Base-by-base conservation (phyloP, 2,797 vertebrate genomes). In the Gorsachius magnificus region DNA sequence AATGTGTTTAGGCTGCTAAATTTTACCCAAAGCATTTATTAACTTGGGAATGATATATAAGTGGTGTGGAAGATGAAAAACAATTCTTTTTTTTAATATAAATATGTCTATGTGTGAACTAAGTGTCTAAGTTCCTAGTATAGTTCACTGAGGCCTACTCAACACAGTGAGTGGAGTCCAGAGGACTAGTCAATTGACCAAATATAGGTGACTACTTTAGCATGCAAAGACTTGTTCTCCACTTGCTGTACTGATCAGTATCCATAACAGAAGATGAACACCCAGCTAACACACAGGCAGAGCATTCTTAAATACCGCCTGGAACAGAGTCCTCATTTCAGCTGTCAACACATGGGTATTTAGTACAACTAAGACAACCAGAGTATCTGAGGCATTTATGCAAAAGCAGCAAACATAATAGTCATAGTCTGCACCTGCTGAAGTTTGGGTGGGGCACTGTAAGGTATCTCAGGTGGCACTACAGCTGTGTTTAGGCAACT, bases 371-470 rank as follows among this genome's bases (percentile, higher is more conserved):
- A 70, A 76, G 61, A 54, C 26, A 84, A 31, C 1, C n/a, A 31
- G 28, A 58, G n/a, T 22, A 29, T 24, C 43, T 51, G 38, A 60
- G 69, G 10, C 24, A 68, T 26, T 71, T 26, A 8, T 20, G 17
- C 1, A 45, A 66, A 79, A 19, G 24, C 15, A 80, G 22, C 18
- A 80, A 58, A 81, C 5, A 9, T 3, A 13, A 41, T 0, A 0
- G 8, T 16, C 50, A 26, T 60, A 65, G 5, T 11, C 38, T 50
- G 64, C 2, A 8, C 6, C 31, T 58, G 41, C 24, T 28, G 43
- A 38, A 83, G 66, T 25, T 38, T 58, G n/a, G 14, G 31, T 38
- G 25, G 9, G 21, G 26, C 43, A 24, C 19, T 24, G 3, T 35
- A 19, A 33, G 15, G 10, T 21, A 14, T 45, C 38, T 74, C 56